Evolutionary conservation across 2,797 vertebrate genomes (phyloP).

Genomic region (Sphenopsis melanotis): DNA sequence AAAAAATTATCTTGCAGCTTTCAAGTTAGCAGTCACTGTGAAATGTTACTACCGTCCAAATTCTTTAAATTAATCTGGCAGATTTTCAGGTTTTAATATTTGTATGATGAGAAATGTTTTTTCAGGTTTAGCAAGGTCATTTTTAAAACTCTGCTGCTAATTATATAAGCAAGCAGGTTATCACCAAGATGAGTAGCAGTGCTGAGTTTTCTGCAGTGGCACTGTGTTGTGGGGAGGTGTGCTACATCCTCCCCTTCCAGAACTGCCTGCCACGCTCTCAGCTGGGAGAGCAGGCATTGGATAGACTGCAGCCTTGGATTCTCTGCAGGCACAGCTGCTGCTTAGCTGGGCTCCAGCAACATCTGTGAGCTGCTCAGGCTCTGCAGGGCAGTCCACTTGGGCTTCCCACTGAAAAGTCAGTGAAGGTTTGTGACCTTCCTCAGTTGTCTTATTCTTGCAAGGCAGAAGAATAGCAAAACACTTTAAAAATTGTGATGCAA

Average conservation of each 20-base stretch:
- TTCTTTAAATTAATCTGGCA: background rate
- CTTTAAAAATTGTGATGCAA: background rate
- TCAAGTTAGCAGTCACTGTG: background rate
- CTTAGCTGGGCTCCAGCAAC: background rate
- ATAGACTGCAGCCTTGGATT: too few species aligned
- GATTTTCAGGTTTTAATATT: background rate
- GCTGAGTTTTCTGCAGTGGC: background rate
- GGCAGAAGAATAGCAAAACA: background rate
- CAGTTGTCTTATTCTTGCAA: background rate
- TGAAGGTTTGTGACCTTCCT: background rate
- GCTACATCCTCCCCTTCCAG: background rate
- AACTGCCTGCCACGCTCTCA: accelerated
- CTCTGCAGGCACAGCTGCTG: background rate
- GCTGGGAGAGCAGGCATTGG: background rate
- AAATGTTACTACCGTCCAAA: background rate
- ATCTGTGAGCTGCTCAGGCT: background rate
- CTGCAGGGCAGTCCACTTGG: background rate
- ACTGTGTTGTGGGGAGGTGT: background rate
- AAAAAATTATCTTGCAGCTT: background rate
- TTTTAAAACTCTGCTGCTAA: background rate
- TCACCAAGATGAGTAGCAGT: background rate
- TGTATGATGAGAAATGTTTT: background rate
- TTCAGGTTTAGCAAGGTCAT: background rate
- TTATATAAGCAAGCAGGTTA: background rate
- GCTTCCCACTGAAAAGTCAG: background rate